A percentile compares a stretch with the other conserved stretches of the same genome.
These are phyloP conservation scores for Heliconius aoede DNA, from an alignment of 2,888 invertebrate genomes.

Conservation along the genomic window DNA sequence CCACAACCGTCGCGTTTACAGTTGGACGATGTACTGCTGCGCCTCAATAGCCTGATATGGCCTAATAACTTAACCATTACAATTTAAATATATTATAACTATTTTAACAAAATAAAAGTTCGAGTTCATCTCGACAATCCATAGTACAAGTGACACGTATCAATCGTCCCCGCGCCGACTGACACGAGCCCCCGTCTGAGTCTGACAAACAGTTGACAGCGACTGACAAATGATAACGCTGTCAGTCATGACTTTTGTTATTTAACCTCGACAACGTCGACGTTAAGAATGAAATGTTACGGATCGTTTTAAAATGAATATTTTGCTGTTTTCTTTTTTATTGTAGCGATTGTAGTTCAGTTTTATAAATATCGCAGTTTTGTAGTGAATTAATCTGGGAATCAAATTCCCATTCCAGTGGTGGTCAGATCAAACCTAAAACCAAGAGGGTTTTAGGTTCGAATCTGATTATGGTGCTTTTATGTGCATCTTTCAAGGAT, in stretches of 20 bases:
- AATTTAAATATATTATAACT: background rate
- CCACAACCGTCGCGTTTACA: no score
- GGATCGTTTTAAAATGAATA: slow-evolving; percentile 26
- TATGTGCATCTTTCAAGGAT: background rate
- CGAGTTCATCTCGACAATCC: slow-evolving; percentile 23
- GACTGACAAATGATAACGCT: slow-evolving; percentile 66
- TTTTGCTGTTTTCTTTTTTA: slow-evolving; percentile 5
- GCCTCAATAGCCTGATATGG: no score
- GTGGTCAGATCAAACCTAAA: no score
- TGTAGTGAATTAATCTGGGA: background rate
- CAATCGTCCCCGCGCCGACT: slow-evolving; percentile 70
- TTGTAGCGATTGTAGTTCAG: slow-evolving; percentile 2
- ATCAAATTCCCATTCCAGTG: no score
- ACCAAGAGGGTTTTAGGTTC: background rate
- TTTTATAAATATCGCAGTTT: background rate
- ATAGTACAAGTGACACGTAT: slow-evolving; percentile 60
- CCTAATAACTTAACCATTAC: background rate
- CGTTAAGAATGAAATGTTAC: slow-evolving; percentile 26
- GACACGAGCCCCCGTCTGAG: slow-evolving; percentile 69
- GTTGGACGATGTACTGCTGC: no score
- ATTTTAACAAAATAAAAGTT: background rate
- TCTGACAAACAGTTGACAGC: slow-evolving; percentile 68
- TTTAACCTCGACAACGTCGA: slow-evolving; percentile 54
- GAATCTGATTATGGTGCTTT: background rate
- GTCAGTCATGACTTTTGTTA: slow-evolving; percentile 71